Evolutionary conservation across 2,888 invertebrate species (phyloP).

Genomic region (Pollenia amentaria): DNA sequence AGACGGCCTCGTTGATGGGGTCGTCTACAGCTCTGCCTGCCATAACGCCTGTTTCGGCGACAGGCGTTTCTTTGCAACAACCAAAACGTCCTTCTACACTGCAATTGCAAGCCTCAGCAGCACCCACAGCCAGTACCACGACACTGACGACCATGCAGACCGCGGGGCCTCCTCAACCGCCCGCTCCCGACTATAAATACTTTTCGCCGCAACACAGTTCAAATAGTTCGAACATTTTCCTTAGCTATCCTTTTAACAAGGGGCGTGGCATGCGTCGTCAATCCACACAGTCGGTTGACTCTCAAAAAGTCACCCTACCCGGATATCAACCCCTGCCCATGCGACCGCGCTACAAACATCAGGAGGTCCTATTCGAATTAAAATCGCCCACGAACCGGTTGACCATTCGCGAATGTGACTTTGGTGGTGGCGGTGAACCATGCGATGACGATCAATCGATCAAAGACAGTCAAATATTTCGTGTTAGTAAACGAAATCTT

Average conservation of each 20-base stretch:
- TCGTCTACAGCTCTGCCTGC: conserved; percentile 69
- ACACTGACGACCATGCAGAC: conserved; percentile 82
- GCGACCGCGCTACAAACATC: conserved; percentile 82
- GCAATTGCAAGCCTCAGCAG: conserved; percentile 79
- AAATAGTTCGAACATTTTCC: conserved; percentile 80
- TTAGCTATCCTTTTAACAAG: conserved; percentile 84
- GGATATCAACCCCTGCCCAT: conserved; percentile 83
- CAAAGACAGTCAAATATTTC: conserved; percentile 85
- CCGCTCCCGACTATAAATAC: conserved; percentile 84
- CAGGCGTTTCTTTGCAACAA: conserved; percentile 75
- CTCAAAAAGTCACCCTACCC: conserved; percentile 81
- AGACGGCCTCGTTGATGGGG: conserved; percentile 74
- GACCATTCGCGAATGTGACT: conserved; percentile 84
- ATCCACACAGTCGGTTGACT: conserved; percentile 84
- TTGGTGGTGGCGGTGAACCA: conserved; percentile 85
- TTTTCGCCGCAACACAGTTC: conserved; percentile 83
- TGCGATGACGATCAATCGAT: conserved; percentile 84
- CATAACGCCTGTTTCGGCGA: conserved; percentile 70
- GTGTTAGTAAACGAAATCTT: conserved; percentile 85
- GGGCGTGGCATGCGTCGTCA: conserved; percentile 83
- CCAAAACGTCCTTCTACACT: conserved; percentile 80
- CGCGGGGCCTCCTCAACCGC: conserved; percentile 81
- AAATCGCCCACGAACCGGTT: conserved; percentile 84
- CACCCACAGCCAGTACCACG: conserved; percentile 77
- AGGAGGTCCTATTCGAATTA: conserved; percentile 84